Base-by-base conservation (phyloP, 2,888 invertebrate genomes). In the Dascillus cervinus region DNA sequence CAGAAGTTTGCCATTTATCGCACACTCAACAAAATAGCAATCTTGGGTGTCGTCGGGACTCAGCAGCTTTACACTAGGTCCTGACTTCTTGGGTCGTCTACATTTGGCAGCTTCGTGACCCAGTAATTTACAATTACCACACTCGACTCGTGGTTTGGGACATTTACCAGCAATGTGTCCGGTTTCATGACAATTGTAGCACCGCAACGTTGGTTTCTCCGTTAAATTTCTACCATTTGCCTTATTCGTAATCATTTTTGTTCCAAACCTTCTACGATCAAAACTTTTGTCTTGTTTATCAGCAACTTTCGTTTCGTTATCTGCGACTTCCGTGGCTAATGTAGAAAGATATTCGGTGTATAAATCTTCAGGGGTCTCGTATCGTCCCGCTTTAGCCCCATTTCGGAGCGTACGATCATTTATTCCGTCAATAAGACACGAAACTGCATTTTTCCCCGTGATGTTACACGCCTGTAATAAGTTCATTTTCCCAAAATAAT, bases 401-500 rank as follows among this genome's bases (percentile, higher is more conserved):
- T 10, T 4, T 24, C n/a, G 24, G 24, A 11, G 4, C 3, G 24
- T 12, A 10, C 3, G 4, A 12, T 24, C n/a, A 4, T 8, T 10
- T 3, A 24, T 10, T 3, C 24, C 24, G n/a, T 37, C 43, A 4
- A 46, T 41, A 5, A 46, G 13, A 13, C 44, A 47, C 3, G 44
- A 43, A 3, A 48, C 46, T 3, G 34, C 43, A 8, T 41, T 29
- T 8, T 22, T 5, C 4, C 32, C 39, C 6, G 8, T 10, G 9
- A 42, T 39, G 11, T 30, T 33, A n/a, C 40, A 44, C 1, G 29
- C 13, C 13, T 34, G 34, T 2, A 45, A 17, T 5, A 45, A 22
- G 1, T 37, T 32, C 4, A 31, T 13, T 21, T 44, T 44, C 12
- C 35, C 43, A 19, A 41, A 45, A 22, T 31, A 41, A 19, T 45